A percentile compares a stretch with the other conserved stretches of the same genome.
These are phyloP conservation scores for Linnaemya vulpina DNA, from an alignment of 2,888 invertebrate species.

Conservation along the genomic window DNA sequence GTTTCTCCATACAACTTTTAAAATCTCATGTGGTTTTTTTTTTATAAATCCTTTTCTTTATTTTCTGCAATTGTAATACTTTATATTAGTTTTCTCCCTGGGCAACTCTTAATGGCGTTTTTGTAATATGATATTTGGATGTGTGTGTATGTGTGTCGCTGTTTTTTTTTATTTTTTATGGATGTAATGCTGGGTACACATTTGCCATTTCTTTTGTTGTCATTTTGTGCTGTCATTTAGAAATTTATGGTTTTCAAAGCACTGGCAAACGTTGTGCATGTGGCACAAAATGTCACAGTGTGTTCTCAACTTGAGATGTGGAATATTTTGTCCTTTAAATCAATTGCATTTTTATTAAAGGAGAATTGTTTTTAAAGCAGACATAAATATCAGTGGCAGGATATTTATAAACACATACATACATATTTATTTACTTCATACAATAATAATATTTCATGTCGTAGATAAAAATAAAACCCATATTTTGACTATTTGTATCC, in stretches of 20 bases:
- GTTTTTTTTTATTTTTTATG: background rate
- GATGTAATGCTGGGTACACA: no score
- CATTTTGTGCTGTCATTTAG: no score
- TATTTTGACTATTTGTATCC: no score
- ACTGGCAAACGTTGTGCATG: no score
- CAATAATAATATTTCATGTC: no score
- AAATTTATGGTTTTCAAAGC: no score
- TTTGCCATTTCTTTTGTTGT: no score
- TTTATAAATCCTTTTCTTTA: background rate
- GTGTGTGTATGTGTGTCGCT: background rate
- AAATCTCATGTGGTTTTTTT: conserved; percentile 35
- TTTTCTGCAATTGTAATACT: conserved; percentile 10
- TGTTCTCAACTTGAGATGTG: background rate
- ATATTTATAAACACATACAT: background rate
- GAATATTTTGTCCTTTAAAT: conserved; percentile 8
- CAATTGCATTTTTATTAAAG: background rate
- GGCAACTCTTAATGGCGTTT: conserved; percentile 7
- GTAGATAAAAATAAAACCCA: no score
- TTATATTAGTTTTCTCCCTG: background rate
- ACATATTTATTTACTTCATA: background rate
- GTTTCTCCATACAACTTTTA: conserved; percentile 38
- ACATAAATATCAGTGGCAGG: background rate
- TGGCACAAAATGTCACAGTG: no score
- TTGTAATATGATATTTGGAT: background rate
- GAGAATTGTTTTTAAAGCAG: background rate